Base-by-base conservation (phyloP, 2,888 invertebrate genomes). In the Bugula neritina region DNA sequence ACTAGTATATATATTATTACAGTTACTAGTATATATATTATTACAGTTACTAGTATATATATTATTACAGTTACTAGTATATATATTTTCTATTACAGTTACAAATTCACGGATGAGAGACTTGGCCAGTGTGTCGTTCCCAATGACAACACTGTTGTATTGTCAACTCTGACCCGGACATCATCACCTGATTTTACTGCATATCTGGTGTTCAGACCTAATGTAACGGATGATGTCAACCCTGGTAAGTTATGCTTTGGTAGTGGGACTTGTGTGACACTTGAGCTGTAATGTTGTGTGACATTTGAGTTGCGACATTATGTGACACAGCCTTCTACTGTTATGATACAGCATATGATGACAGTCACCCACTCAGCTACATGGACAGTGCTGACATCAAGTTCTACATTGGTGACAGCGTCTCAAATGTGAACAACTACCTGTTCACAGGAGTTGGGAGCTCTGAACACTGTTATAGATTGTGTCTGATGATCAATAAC, bases 401-500 rank as follows among this genome's bases (percentile, higher is more conserved):
- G 10, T 43, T 43, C 43, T 17, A 43, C 17, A 5, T 43, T 43
- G 43, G 43, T 10, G 43, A 17, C 5, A 17, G 43, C 17, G 10
- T 17, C 10, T 10, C 43, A 43, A 17, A 43, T 10, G 17, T 17
- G 43, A 10, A 5, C 43, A 43, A 43, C 43, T 10, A 10, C 43
- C 43, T 10, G 43, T 5, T 43, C 5, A 25, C 29, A 29, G 63
- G 63, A 25, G 31, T 63, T 5, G 63, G 31, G 10, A 63, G 27
- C n/a, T 27, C 27, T 13, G 25, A 29, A 31, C 10, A 63, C 31
- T 63, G 63, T n/a, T 63, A 63, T 27, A 25, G 63, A 34, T 1
- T 63, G 31, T 63, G 63, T 63, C 63, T 63, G 27, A 27, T 63
- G 25, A 34, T 27, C 63, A 63, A 63, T n/a, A 63, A 31, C 27